Evolutionary conservation across 2,113 vertebrate species (phyloP).

Genomic region (Anser brachyrhynchus): DNA sequence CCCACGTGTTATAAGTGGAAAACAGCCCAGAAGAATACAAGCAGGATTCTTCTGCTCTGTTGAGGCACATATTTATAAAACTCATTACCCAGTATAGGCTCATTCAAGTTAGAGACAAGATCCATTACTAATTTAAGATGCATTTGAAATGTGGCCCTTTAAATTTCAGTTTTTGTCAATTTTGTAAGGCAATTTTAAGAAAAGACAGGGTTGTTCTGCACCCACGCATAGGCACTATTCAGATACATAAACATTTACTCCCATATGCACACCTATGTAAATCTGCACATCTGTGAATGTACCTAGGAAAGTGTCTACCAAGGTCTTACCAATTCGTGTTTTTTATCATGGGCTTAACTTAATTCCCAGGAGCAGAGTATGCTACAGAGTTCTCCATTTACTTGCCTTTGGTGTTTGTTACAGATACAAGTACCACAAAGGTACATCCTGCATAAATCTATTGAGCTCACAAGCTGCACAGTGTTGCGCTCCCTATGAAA

Average conservation of each 20-base stretch:
- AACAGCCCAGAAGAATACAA: not conserved
- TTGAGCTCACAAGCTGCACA: accelerated
- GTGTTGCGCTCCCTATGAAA: not conserved
- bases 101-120: not conserved
- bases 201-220: not conserved
- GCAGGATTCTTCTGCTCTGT: not conserved
- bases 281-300: accelerated
- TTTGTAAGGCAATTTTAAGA: not conserved
- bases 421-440: not conserved
- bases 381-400: not conserved
- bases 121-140: not conserved
- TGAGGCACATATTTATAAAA: not conserved
- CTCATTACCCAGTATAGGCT: not conserved
- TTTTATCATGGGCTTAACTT: not conserved
- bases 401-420: not conserved
- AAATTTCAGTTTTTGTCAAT: not conserved
- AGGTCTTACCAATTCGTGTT: not conserved
- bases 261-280: accelerated
- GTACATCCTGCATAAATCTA: not conserved
- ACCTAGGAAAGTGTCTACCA: not conserved
- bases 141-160: not conserved
- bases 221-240: not conserved
- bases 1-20: not conserved
- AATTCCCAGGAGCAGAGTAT: not conserved
- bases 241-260: not conserved